phyloP scores from a whole-genome alignment of 2,113 vertebrate genomes.

The Leptobrachium ailaonicum region DNA sequence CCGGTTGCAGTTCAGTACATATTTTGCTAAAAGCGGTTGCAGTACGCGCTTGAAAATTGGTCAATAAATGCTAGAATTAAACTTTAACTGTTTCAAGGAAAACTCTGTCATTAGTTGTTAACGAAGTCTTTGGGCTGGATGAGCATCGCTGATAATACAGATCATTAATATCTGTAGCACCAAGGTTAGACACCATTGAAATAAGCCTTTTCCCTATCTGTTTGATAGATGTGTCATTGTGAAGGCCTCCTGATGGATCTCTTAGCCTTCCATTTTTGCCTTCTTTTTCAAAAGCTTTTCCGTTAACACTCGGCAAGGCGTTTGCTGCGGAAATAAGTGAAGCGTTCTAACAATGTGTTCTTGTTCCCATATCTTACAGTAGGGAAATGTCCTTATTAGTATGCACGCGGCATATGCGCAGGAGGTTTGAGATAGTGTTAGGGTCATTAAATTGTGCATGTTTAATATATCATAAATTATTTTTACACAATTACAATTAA shows the following conservation, averaged over 20 bases:
- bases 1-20: not conserved
- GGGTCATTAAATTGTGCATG: slow-evolving; percentile 42
- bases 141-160: too few relatives aligned
- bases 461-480: slow-evolving; percentile 47
- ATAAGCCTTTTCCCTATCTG: not conserved
- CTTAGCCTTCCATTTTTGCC: not conserved
- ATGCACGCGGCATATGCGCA: slow-evolving; percentile 6
- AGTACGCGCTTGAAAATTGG: not conserved
- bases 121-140: not conserved
- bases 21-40: not conserved
- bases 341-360: not conserved
- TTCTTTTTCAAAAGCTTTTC: not conserved
- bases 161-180: too few relatives aligned
- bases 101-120: not conserved
- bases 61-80: not conserved
- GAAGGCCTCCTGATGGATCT: not conserved
- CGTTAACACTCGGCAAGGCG: not conserved
- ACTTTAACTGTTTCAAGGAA: not conserved
- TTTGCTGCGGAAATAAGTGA: not conserved
- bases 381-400: slow-evolving; percentile 20
- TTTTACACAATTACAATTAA: slow-evolving; percentile 48
- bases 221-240: not conserved
- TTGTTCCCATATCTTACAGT: not conserved
- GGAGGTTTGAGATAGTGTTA: slow-evolving; percentile 21
- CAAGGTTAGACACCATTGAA: too few relatives aligned